phyloP scores from a whole-genome alignment of 2,888 invertebrate species.

The Drosophila atripex region DNA sequence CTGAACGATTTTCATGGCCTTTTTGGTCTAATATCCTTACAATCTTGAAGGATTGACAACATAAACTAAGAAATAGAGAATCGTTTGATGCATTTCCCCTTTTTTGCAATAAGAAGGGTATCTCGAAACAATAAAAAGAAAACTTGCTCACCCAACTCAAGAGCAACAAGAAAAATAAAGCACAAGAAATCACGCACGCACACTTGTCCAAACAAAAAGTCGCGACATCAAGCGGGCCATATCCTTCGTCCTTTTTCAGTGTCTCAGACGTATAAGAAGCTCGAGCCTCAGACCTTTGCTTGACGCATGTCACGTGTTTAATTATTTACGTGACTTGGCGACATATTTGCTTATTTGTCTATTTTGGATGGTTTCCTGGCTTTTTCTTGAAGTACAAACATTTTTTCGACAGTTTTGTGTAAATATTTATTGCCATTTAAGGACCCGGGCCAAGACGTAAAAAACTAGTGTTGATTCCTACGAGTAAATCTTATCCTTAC shows the following conservation, averaged over 20 bases:
- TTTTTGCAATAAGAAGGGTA: too few relatives aligned
- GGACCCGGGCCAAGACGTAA: neutral
- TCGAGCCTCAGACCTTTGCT: slow-evolving; percentile 24
- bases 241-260: neutral
- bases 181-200: slow-evolving; percentile 60
- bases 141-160: neutral
- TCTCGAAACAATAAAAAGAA: neutral
- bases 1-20: neutral
- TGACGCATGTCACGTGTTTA: slow-evolving; percentile 84
- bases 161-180: slow-evolving; percentile 20
- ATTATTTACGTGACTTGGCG: slow-evolving; percentile 84
- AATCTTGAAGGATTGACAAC: neutral
- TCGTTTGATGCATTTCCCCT: too few relatives aligned
- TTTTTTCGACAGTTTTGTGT: slow-evolving; percentile 60
- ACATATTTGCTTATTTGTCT: slow-evolving; percentile 52
- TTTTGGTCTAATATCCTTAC: neutral
- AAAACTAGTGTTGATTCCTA: too few relatives aligned
- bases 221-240: slow-evolving; percentile 46
- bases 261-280: slow-evolving; percentile 3
- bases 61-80: too few relatives aligned
- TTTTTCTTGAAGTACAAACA: slow-evolving; percentile 13
- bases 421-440: slow-evolving; percentile 76
- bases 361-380: slow-evolving; percentile 7
- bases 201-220: slow-evolving; percentile 50
- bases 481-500: neutral